Percentiles rank a stretch among this genome's conserved stretches.
phyloP scores from a whole-genome alignment of 2,113 vertebrate species.

The Tetraodon nigroviridis region DNA sequence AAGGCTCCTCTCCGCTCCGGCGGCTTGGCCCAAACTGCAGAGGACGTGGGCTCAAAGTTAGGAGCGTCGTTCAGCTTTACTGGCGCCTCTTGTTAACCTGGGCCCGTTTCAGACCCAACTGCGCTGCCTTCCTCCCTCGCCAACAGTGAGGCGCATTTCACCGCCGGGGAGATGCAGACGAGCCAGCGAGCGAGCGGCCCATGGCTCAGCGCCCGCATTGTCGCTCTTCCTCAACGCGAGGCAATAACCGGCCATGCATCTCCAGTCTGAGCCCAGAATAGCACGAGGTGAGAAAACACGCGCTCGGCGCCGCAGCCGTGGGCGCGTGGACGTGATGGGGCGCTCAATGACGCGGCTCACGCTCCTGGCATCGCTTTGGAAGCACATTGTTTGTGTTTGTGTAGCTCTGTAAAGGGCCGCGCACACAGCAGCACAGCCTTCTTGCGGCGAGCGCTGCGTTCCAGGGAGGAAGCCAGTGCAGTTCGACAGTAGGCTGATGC shows the following conservation, averaged over 20 bases:
- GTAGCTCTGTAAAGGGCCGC: not conserved
- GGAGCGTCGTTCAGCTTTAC: slow-evolving; percentile 22
- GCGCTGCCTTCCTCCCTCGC: not conserved
- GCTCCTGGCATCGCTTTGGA: slow-evolving; percentile 41
- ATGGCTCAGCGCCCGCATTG: slow-evolving; percentile 33
- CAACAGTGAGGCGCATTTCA: slow-evolving; percentile 31
- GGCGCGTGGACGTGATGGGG: slow-evolving; percentile 42
- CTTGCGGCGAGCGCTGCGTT: slow-evolving; percentile 1
- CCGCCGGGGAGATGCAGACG: slow-evolving; percentile 33
- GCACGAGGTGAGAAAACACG: slow-evolving; percentile 62
- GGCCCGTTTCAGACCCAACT: not conserved
- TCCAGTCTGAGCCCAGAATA: slow-evolving; percentile 49
- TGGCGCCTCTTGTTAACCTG: no score
- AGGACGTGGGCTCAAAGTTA: slow-evolving; percentile 7
- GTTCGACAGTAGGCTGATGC: slow-evolving; percentile 12
- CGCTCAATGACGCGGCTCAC: slow-evolving; percentile 42
- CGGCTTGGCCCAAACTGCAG: slow-evolving; percentile 30
- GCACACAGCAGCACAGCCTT: not conserved
- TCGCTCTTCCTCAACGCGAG: slow-evolving; percentile 52
- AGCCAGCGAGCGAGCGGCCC: slow-evolving; percentile 24
- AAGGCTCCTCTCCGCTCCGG: not conserved
- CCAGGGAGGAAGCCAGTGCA: not conserved
- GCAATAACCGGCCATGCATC: slow-evolving; percentile 53
- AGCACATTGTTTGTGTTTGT: not conserved
- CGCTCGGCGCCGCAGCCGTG: slow-evolving; percentile 11